Evolutionary conservation across 2,797 vertebrate genomes (phyloP).

Genomic region (Gymnocypris eckloni): DNA sequence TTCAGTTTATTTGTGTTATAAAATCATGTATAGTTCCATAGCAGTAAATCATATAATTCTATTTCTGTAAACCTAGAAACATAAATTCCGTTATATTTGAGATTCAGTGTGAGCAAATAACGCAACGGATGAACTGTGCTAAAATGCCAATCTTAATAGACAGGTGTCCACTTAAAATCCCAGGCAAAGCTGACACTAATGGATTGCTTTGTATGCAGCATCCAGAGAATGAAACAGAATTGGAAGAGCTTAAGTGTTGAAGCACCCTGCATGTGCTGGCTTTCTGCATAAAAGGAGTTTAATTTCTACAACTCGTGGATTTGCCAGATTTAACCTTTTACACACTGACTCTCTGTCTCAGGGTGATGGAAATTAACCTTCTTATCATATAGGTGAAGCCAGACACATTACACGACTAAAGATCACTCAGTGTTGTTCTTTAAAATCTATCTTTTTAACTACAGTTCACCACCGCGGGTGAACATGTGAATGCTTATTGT

Average conservation of each 20-base stretch:
- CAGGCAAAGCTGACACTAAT: constrained; percentile 83
- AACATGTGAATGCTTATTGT: constrained; percentile 44
- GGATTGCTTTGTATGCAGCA: constrained; percentile 84
- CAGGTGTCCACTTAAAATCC: constrained; percentile 86
- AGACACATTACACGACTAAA: constrained; percentile 57
- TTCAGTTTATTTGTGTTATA: background rate
- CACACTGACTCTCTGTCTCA: constrained; percentile 60
- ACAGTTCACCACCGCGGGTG: constrained; percentile 40
- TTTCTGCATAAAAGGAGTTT: constrained; percentile 79
- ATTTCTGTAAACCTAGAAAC: constrained; percentile 66
- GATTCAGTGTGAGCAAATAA: constrained; percentile 79
- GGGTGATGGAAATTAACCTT: constrained; percentile 69
- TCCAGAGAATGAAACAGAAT: constrained; percentile 78
- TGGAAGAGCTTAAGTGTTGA: constrained; percentile 78
- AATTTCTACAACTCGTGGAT: constrained; percentile 73
- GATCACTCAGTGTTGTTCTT: constrained; percentile 59
- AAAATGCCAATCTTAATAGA: constrained; percentile 81
- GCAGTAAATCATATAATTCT: background rate
- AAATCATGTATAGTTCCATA: background rate
- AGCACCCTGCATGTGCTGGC: constrained; percentile 72
- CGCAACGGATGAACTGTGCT: constrained; percentile 76
- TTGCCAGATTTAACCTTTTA: constrained; percentile 74
- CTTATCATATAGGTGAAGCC: constrained; percentile 56
- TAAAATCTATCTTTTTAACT: constrained; percentile 44
- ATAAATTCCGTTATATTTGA: constrained; percentile 82